Percentiles rank a stretch among this genome's conserved stretches.
Evolutionary conservation across 2,888 invertebrate species (phyloP).

Genomic region (Diadegma fenestrale): DNA sequence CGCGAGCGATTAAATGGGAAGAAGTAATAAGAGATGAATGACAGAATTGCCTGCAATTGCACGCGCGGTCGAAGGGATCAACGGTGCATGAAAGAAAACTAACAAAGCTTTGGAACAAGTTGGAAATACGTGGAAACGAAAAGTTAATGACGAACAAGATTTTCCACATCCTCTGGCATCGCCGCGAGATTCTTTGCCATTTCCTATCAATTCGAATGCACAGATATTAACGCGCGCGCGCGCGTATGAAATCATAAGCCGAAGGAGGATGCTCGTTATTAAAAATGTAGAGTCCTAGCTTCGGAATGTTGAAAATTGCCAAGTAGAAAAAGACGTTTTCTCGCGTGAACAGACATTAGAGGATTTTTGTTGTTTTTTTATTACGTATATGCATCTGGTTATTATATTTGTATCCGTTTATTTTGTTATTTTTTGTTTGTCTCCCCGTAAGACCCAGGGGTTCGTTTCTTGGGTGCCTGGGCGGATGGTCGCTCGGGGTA

Average conservation of each 20-base stretch:
- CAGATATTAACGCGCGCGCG: neutral
- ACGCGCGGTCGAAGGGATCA: neutral
- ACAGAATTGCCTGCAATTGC: neutral
- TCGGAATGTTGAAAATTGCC: constrained; percentile 53
- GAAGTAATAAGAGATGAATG: neutral
- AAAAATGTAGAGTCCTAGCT: constrained; percentile 2
- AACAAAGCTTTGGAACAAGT: neutral
- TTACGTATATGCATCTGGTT: neutral
- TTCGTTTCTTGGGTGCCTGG: constrained; percentile 24
- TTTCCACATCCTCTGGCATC: neutral
- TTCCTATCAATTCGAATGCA: neutral
- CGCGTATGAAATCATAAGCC: neutral
- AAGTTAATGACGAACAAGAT: neutral
- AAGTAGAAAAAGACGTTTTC: constrained; percentile 47
- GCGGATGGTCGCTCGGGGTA: constrained; percentile 51
- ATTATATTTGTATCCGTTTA: constrained; percentile 18
- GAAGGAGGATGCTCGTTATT: neutral
- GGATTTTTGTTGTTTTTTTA: constrained; percentile 15
- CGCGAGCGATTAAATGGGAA: neutral
- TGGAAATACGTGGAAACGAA: neutral
- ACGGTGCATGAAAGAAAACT: neutral
- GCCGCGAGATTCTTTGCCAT: neutral
- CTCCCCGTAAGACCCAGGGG: constrained; percentile 5
- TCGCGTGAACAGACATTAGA: constrained; percentile 38
- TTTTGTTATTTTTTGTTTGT: neutral